Evolutionary conservation across 2,797 vertebrate species (phyloP).

Genomic region (Sebastolobus altivelis): DNA sequence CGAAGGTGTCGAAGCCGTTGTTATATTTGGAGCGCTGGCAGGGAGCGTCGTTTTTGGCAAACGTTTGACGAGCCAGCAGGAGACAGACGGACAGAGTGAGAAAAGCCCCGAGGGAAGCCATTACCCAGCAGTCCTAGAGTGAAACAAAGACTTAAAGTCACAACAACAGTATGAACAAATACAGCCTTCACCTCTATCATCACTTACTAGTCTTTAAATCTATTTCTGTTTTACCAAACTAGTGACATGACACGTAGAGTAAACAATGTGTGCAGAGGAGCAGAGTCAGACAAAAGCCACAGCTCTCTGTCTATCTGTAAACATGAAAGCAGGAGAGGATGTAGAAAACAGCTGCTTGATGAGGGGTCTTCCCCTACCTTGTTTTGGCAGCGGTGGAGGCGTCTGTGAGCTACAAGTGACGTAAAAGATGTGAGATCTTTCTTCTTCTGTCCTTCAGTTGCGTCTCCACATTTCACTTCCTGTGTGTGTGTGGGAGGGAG

Average conservation of each 20-base stretch:
- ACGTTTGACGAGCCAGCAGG: constrained; percentile 43
- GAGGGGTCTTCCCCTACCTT: constrained; percentile 54
- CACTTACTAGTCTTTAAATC: not conserved
- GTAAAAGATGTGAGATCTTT: not conserved
- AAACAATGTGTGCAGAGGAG: not conserved
- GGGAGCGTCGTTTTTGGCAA: constrained; percentile 66
- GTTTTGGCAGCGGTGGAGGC: constrained; percentile 4
- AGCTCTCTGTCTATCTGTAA: constrained; percentile 16
- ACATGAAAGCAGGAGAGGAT: constrained; percentile 23
- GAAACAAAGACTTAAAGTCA: not conserved
- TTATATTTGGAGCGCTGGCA: constrained; percentile 78
- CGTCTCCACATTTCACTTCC: constrained; percentile 44
- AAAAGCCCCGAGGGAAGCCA: constrained; percentile 51
- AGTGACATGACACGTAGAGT: not conserved
- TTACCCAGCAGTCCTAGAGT: constrained; percentile 41
- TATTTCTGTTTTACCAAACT: not conserved
- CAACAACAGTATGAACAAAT: not conserved
- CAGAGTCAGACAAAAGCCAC: not conserved
- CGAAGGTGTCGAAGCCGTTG: constrained; percentile 71
- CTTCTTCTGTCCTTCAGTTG: not conserved
- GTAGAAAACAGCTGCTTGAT: constrained; percentile 14
- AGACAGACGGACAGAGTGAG: constrained; percentile 49
- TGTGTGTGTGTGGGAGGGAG: not conserved
- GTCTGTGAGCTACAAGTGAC: not conserved
- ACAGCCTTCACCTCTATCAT: not conserved